These are phyloP conservation scores for Carassius auratus DNA, from an alignment of 2,113 vertebrate species.

Conservation along the genomic window DNA sequence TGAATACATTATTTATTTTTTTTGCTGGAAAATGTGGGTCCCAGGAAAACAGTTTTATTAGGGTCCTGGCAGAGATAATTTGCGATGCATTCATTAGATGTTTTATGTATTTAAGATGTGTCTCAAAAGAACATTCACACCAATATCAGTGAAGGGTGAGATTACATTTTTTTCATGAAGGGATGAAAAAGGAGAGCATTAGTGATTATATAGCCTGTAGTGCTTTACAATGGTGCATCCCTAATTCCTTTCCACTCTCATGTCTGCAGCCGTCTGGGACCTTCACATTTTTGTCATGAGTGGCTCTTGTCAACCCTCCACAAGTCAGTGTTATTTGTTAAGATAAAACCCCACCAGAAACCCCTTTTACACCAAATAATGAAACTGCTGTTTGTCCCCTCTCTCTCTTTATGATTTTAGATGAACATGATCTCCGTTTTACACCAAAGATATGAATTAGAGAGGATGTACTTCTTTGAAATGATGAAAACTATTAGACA, in stretches of 20 bases:
- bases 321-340: slow-evolving; percentile 13
- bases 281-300: slow-evolving; percentile 1
- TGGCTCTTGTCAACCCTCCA: slow-evolving; percentile 21
- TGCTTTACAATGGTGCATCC: neutral
- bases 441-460: slow-evolving; percentile 1
- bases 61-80: neutral
- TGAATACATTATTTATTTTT: neutral
- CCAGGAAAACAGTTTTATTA: neutral
- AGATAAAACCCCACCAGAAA: slow-evolving; percentile 16
- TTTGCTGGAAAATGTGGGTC: neutral
- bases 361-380: slow-evolving; percentile 1
- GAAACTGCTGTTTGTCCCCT: slow-evolving; percentile 1
- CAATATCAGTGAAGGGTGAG: neutral
- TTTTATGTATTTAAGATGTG: neutral
- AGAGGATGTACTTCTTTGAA: slow-evolving; percentile 22
- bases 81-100: no score
- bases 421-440: neutral
- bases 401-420: slow-evolving; percentile 14
- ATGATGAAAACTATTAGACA: neutral
- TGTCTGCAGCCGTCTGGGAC: neutral
- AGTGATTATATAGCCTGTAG: slow-evolving; percentile 3
- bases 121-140: neutral
- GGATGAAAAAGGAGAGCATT: neutral
- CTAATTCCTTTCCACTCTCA: slow-evolving; percentile 9
- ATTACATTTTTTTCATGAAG: neutral